Evolutionary conservation across 2,888 invertebrate species (phyloP), one percentile per base, ranked within the genome.

Genomic region (Phyllotreta cruciferae): DNA sequence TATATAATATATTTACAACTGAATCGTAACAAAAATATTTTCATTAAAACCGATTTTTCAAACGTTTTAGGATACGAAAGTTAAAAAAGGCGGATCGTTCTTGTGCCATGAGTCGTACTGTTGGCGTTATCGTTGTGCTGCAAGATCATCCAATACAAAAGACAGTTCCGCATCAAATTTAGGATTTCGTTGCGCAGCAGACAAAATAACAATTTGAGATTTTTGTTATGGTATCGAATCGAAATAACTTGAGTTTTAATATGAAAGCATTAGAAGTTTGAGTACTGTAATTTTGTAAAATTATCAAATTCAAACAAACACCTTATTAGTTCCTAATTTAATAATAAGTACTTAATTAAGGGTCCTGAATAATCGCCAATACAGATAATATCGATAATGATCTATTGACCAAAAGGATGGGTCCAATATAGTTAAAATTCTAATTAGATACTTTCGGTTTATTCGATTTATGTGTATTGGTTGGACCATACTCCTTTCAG

Each of bases 11-110:
- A 69, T 69, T 66, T 66, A 64, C 54, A 67, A 41, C 63, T 63
- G 58, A 56, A 62, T 53, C 60, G 58, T 70, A 70, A 70, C 67
- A 70, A 69, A 70, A 71, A 71, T 67, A 70, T 66, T 68, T 63
- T 50, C 13, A 47, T 35, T 49, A 36, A 37, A 24, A 53, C 39
- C 45, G 10, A 50, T 53, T 8, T 63, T 36, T 13, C 35, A 60
- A 37, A 54, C 58, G 58, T 68, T 72, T 56, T 77, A 87, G 87
- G 80, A 83, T 74, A 90, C 93, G 74, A 93, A 92, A 78, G 95
- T 96, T 6, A 98, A 97, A 78, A 98, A 97, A 83, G 98, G 98
- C 37, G 98, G 98, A 1, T 98, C 97, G 0, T 98, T 92, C 79
- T 85, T 97, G 75, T 98, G 96, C 74, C 94, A 95, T 74, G 84